phyloP scores from a whole-genome alignment of 2,113 vertebrate genomes.

The Podarcis muralis region DNA sequence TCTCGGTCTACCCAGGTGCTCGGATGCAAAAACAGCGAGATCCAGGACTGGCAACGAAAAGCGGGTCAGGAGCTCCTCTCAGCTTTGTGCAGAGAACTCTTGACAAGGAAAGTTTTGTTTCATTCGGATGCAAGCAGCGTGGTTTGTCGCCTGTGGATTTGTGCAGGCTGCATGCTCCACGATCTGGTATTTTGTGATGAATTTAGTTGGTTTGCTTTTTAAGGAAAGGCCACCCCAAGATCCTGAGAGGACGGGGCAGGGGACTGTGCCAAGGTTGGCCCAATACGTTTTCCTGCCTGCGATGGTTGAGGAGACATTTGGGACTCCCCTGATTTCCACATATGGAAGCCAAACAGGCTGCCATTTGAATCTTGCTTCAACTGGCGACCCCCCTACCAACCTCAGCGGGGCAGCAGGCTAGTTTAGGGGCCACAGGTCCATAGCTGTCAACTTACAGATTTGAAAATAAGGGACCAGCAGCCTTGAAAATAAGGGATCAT shows the following conservation, averaged over 20 bases:
- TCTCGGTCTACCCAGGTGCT: accelerated
- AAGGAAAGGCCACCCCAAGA: neutral
- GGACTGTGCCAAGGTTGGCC: no score
- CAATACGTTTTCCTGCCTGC: no score
- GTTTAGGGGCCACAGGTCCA: no score
- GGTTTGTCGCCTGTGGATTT: neutral
- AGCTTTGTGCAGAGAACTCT: neutral
- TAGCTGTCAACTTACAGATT: no score
- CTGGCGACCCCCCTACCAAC: neutral
- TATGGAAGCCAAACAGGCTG: no score
- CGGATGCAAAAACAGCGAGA: neutral
- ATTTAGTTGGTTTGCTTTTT: neutral
- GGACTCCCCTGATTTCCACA: no score
- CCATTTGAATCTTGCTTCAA: no score
- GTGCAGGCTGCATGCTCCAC: no score
- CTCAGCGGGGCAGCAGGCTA: no score
- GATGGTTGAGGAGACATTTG: no score
- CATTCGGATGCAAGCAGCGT: neutral
- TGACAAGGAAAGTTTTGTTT: neutral
- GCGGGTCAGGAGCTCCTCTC: neutral
- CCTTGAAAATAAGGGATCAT: no score
- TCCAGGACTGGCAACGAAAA: neutral
- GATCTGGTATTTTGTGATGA: neutral
- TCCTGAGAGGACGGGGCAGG: neutral
- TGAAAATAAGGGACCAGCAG: no score